These are phyloP conservation scores for Hymenopus coronatus DNA, from an alignment of 2,888 invertebrate genomes.

Conservation along the genomic window DNA sequence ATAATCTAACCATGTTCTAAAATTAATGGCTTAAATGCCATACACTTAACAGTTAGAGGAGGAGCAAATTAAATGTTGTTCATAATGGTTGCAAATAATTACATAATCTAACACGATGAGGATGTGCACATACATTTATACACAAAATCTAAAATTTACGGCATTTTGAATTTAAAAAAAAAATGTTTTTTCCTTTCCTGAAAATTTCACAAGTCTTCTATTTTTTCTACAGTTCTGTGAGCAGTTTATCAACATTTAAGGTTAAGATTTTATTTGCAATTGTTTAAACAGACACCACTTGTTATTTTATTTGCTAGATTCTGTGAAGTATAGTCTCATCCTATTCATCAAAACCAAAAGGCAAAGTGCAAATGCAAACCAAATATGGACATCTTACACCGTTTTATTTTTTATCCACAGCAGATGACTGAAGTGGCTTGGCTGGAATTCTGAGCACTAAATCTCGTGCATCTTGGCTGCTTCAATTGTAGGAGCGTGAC, in stretches of 20 bases:
- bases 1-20: background rate
- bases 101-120: background rate
- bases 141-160: background rate
- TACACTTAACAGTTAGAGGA: background rate
- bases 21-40: background rate
- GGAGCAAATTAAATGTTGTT: background rate
- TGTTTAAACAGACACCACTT: background rate
- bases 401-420: constrained; percentile 4
- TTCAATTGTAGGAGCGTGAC: constrained; percentile 48
- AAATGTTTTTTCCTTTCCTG: background rate
- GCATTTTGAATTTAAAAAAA: background rate
- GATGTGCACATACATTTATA: background rate
- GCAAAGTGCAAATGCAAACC: background rate
- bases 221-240: background rate
- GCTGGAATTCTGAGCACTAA: background rate
- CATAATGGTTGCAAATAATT: background rate
- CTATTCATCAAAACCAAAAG: background rate
- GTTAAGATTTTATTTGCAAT: background rate
- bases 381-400: constrained; percentile 18
- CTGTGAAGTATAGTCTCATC: background rate
- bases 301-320: background rate
- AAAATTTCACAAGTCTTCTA: background rate
- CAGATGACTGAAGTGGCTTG: background rate
- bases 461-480: background rate
- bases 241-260: background rate